A percentile compares a stretch with the other conserved stretches of the same genome.
Evolutionary conservation across 2,797 vertebrate species (phyloP).

Genomic region (Pelodytes ibericus): DNA sequence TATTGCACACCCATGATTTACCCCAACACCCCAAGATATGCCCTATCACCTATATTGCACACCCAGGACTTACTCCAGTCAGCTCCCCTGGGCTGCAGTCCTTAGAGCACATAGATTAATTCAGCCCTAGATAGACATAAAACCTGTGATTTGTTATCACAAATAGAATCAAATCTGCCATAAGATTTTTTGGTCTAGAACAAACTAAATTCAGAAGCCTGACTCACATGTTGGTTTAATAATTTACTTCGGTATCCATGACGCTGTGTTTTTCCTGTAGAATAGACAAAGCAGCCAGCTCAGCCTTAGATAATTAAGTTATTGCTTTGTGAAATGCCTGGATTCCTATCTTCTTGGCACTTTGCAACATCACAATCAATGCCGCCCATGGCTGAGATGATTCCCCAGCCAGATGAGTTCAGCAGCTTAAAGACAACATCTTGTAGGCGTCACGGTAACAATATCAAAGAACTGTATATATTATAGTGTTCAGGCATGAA

Average conservation of each 20-base stretch:
- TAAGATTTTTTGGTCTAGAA: no score
- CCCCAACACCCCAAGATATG: no score
- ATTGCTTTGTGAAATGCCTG: slow-evolving; percentile 38
- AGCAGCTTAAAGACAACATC: slow-evolving; percentile 40
- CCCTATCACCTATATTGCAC: no score
- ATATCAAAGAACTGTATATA: slow-evolving; percentile 26
- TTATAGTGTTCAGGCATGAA: slow-evolving; percentile 27
- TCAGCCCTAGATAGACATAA: no score
- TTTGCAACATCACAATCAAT: slow-evolving; percentile 35
- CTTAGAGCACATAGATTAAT: no score
- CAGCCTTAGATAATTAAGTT: slow-evolving; percentile 39
- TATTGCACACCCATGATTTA: no score
- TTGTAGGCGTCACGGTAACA: slow-evolving; percentile 34
- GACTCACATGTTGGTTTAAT: not conserved
- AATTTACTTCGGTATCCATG: not conserved
- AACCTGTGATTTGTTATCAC: no score
- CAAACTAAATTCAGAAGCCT: no score
- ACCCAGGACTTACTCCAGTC: no score
- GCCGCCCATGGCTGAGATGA: slow-evolving; percentile 36
- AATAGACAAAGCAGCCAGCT: slow-evolving; percentile 11
- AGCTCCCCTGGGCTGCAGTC: no score
- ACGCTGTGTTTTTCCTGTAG: not conserved
- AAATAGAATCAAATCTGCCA: no score
- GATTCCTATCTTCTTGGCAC: slow-evolving; percentile 40
- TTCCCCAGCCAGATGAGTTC: slow-evolving; percentile 46